Evolutionary conservation across 2,113 vertebrate genomes (phyloP).

Genomic region (Muntiacus muntjak): DNA sequence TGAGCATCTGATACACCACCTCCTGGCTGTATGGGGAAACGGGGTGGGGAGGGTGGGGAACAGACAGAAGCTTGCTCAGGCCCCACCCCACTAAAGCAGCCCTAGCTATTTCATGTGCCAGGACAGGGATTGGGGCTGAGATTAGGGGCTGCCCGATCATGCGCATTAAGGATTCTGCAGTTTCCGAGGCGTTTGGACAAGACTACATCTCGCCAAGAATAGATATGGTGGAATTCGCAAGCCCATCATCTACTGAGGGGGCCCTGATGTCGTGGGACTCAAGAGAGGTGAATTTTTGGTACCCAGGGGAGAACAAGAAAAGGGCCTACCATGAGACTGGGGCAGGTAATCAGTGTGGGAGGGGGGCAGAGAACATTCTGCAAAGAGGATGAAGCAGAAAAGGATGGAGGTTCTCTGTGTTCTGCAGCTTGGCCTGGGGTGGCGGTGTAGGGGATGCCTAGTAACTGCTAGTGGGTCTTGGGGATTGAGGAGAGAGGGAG

Average conservation of each 20-base stretch:
- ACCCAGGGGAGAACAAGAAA: no score
- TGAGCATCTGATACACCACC: rapidly evolving
- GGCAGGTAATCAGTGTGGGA: not conserved
- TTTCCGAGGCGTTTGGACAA: no score
- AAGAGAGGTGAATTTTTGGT: no score
- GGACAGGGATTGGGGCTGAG: not conserved
- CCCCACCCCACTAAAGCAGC: no score
- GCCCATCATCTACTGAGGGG: rapidly evolving
- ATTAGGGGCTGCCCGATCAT: rapidly evolving
- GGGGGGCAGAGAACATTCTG: not conserved
- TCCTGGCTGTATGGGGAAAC: rapidly evolving
- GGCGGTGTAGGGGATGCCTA: not conserved
- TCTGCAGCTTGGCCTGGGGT: not conserved
- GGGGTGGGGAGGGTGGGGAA: not conserved
- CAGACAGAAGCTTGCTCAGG: no score
- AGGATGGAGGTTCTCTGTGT: no score
- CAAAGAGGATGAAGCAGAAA: not conserved
- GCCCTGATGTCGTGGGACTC: not conserved
- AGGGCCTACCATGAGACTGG: not conserved
- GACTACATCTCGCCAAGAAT: rapidly evolving
- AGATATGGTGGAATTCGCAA: not conserved
- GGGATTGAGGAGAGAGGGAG: not conserved
- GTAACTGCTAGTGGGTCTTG: not conserved
- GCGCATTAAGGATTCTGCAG: not conserved
- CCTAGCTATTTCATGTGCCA: rapidly evolving